Conservation (phyloP, 2,113 vertebrate genomes). For the Salminus brasiliensis region DNA sequence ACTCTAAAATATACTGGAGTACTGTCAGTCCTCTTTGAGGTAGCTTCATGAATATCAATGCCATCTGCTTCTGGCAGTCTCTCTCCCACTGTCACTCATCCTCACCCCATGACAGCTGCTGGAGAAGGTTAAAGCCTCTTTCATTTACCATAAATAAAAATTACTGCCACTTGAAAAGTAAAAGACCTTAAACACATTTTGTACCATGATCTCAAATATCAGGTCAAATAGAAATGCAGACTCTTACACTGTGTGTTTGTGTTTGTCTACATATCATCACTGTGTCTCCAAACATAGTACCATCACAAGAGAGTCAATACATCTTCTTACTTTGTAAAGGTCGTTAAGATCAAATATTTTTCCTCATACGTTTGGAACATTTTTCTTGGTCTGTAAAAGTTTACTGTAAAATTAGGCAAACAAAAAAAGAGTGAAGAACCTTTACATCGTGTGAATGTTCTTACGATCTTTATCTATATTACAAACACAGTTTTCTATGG, state of each 20-base stretch:
- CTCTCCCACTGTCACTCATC: slow-evolving; percentile 65
- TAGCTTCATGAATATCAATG: slow-evolving; percentile 75
- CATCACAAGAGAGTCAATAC: no score
- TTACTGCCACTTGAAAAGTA: slow-evolving; percentile 1
- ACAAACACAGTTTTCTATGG: no score
- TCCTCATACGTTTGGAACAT: no score
- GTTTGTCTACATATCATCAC: no score
- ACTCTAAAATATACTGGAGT: slow-evolving; percentile 65
- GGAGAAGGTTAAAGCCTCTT: slow-evolving; percentile 40
- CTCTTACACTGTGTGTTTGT: neutral
- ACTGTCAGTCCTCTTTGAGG: slow-evolving; percentile 68
- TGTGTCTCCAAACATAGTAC: no score
- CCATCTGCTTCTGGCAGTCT: slow-evolving; percentile 62
- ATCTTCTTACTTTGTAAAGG: no score
- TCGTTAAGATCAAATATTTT: no score
- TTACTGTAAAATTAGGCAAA: no score
- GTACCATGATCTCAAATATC: neutral
- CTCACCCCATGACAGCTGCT: slow-evolving; percentile 64
- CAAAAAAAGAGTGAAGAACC: no score
- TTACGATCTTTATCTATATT: no score
- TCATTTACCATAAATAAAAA: slow-evolving; percentile 30
- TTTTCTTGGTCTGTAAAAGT: no score
- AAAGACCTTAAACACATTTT: neutral
- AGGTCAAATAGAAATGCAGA: neutral
- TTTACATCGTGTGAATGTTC: no score